Evolutionary conservation across 2,888 invertebrate genomes (phyloP), one percentile per base, ranked within the genome.

Genomic region (Gymnocheta viridis): DNA sequence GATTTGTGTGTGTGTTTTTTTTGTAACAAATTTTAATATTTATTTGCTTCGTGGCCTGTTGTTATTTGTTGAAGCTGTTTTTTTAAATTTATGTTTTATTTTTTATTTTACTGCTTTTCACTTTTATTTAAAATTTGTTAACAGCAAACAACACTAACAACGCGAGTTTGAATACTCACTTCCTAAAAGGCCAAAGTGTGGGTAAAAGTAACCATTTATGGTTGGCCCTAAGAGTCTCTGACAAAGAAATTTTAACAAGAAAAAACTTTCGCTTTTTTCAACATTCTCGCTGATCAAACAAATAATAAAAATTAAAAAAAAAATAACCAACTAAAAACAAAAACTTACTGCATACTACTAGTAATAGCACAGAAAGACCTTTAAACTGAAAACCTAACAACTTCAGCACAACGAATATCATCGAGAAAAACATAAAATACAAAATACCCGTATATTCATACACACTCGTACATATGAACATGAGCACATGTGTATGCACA

Each of bases 251-350:
- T 27, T 47, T 12, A 22, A 54, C 60, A 44, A 22, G 77, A 77
- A 80, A 51, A 84, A 84, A 84, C 81, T 81, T 84, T 84, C 81
- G 81, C 81, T 81, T 84, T 83, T 82, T 83, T 19, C 56, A 81
- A 77, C 81, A 81, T 84, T 81, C 84, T 84, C 81, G 41, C 60
- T 73, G 72, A 84, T 81, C 77, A 84, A 81, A 84, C 54, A 84
- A 77, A 82, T 67, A 82, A 74, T 56, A 77, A 66, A 83, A 58
- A 64, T 14, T 35, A 17, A 64, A 56, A 10, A 38, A 54, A 64
- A 60, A 77, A 47, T 35, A 54, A 44, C 10, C 62, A 51, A 35
- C 19, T 32, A 32, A 32, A 32, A 47, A 47, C 47, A 47, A 7
- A 24, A 41, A 5, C 41, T 14, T 27, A 47, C 47, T 56, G 10